phyloP scores from a whole-genome alignment of 1,140 invertebrate genomes.

The Drosophila neocordata region DNA sequence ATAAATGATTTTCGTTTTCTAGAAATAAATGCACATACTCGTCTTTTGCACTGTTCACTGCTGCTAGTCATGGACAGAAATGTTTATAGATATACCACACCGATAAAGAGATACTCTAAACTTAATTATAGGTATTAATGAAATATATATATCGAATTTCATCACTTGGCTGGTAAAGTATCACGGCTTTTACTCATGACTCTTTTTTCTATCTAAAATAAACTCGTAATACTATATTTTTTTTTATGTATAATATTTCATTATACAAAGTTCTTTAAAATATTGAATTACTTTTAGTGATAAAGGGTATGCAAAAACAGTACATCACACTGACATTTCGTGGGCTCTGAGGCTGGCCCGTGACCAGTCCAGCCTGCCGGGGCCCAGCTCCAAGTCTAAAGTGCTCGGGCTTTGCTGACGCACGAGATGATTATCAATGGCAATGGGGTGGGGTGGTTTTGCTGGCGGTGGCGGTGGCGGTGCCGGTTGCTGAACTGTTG shows the following conservation, averaged over 20 bases:
- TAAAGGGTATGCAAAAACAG: not conserved
- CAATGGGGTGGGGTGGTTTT: not conserved
- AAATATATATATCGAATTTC: too few species aligned
- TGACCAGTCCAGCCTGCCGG: slow-evolving; percentile 4
- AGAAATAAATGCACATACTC: not conserved
- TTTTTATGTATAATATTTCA: too few species aligned
- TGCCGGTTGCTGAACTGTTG: slow-evolving; percentile 3
- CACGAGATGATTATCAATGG: slow-evolving; percentile 75
- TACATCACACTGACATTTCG: slow-evolving; percentile 39
- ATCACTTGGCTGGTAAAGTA: too few species aligned
- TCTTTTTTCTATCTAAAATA: too few species aligned
- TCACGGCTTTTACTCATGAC: too few species aligned
- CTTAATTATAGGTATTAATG: too few species aligned
- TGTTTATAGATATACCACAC: not conserved
- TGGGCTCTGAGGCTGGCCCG: slow-evolving; percentile 32
- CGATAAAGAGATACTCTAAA: not conserved
- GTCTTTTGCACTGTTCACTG: not conserved
- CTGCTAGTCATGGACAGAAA: not conserved
- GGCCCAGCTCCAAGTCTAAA: slow-evolving; percentile 48
- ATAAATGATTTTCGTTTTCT: not conserved
- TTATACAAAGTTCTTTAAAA: too few species aligned
- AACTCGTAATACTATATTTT: too few species aligned
- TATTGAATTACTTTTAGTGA: not conserved
- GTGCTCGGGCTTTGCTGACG: slow-evolving; percentile 66
- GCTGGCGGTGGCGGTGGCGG: not conserved